Evolutionary conservation across 2,113 vertebrate species (phyloP), one percentile per base, ranked within the genome.

Genomic region (Bos taurus): DNA sequence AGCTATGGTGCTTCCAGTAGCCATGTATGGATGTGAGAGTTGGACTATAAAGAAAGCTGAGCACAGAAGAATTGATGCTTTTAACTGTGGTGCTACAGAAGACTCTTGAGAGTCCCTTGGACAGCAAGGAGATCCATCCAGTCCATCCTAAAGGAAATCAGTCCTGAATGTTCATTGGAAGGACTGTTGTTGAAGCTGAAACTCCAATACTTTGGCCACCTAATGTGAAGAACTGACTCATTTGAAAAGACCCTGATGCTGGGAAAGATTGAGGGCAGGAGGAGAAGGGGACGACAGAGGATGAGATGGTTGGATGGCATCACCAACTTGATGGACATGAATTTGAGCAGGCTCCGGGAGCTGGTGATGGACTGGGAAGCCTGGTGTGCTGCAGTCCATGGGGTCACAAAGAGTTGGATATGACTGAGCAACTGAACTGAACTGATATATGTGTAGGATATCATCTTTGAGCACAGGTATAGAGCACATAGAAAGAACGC

Each of bases 371-470:
- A 71, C 9, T 5, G n/a, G 17, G 64, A 71, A 21, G 16, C n/a
- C n/a, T 71, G 19, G n/a, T 23, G 64, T 36, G 17, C 64, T 67
- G 4, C 64, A 21, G 64, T 67, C 9, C n/a, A 21, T 36, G n/a
- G n/a, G n/a, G 8, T 67, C 0, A 0, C 64, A 71, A 36, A 71
- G 64, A 21, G 9, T 71, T 19, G 1, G 67, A 40, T 40, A 71
- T 0, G 19, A 36, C 67, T 40, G 67, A 71, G n/a, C 19, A 36
- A 71, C n/a, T 12, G n/a, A 21, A 36, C 9, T 71, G 64, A 36
- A 40, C 30, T 64, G 62, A 71, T 71, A 36, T 36, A 17, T 40
- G 4, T 62, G 19, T 86, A 25, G 4, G 15, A 17, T 46, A 83
- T 26, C 28, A 40, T 23, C 17, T 59, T 91, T 88, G 3, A 30